phyloP scores from a whole-genome alignment of 2,888 invertebrate genomes.

The Amphipyra berbera region DNA sequence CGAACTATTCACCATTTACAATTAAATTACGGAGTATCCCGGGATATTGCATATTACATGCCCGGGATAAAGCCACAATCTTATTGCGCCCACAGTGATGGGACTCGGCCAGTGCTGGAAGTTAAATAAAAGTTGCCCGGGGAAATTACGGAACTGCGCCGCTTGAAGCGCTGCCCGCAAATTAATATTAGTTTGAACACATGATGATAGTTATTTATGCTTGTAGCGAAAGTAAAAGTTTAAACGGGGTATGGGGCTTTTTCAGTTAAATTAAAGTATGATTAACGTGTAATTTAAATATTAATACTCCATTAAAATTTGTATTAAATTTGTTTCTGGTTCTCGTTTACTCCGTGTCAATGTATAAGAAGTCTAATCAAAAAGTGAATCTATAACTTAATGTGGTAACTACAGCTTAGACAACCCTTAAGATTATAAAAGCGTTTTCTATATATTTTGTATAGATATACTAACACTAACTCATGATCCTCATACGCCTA shows the following conservation, averaged over 20 bases:
- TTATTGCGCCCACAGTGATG: slow-evolving; percentile 17
- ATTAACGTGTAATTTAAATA: too few species aligned
- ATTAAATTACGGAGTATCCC: slow-evolving; percentile 38
- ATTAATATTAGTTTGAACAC: slow-evolving; percentile 42
- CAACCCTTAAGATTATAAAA: too few species aligned
- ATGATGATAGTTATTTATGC: slow-evolving; percentile 13
- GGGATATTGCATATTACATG: not conserved
- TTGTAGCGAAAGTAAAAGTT: slow-evolving; percentile 9
- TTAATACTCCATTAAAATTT: too few species aligned
- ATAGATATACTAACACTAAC: not conserved
- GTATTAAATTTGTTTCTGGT: too few species aligned
- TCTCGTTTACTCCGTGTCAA: too few species aligned
- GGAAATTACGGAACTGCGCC: slow-evolving; percentile 18
- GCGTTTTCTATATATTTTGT: too few species aligned
- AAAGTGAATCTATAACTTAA: too few species aligned
- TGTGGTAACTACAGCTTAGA: too few species aligned
- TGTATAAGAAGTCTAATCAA: too few species aligned
- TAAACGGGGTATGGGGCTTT: not conserved
- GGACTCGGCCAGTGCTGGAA: slow-evolving; percentile 20
- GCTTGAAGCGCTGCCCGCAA: slow-evolving; percentile 29
- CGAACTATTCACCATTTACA: slow-evolving; percentile 40
- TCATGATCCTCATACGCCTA: not conserved
- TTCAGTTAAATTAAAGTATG: not conserved
- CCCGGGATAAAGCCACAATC: slow-evolving; percentile 1
- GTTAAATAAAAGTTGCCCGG: slow-evolving; percentile 39